Percentiles rank a stretch among this genome's conserved stretches.
phyloP scores from a whole-genome alignment of 2,113 vertebrate genomes.

The Notechis scutatus region DNA sequence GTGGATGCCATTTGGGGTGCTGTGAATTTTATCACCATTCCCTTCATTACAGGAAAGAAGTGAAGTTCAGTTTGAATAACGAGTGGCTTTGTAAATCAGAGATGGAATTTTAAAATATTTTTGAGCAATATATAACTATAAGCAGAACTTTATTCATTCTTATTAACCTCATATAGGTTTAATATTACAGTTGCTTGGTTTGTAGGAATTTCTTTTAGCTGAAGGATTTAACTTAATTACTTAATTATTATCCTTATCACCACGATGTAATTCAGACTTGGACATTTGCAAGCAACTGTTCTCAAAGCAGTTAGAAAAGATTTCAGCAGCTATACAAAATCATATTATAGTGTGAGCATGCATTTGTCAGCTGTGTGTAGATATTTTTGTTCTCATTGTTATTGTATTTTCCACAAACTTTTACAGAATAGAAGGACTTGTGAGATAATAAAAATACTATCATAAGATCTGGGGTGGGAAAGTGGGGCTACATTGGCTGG shows the following conservation, averaged over 20 bases:
- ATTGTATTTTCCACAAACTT: neutral
- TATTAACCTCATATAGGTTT: neutral
- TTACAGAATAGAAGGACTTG: neutral
- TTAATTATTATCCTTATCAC: neutral
- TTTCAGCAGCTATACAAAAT: neutral
- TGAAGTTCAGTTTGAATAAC: neutral
- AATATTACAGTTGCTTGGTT: neutral
- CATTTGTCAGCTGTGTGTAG: neutral
- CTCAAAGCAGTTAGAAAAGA: neutral
- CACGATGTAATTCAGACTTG: neutral
- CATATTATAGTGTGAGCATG: neutral
- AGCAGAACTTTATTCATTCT: neutral
- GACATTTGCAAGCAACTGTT: neutral
- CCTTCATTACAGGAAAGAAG: neutral
- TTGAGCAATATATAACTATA: neutral
- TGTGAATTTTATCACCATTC: neutral
- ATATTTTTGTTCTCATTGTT: neutral
- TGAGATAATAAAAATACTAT: neutral
- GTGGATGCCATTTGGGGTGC: neutral
- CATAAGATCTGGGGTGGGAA: neutral
- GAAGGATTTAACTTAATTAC: neutral
- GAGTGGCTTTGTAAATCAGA: neutral
- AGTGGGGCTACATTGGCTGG: neutral
- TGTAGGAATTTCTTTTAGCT: neutral
- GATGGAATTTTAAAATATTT: neutral